Base-by-base conservation (phyloP, 1,140 invertebrate species). In the Camponotus vicinus region DNA sequence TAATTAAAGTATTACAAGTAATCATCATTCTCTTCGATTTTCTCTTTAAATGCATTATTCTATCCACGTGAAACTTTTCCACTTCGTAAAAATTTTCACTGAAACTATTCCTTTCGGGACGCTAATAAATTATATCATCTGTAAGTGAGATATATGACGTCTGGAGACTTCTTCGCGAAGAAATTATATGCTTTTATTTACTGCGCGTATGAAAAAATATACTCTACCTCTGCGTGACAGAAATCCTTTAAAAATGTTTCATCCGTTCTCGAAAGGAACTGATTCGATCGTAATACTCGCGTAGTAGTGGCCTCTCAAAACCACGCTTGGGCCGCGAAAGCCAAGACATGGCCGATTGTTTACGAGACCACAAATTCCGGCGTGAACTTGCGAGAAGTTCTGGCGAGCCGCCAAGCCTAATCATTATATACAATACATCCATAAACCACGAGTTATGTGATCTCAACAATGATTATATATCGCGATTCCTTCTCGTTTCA, bases 311-410 rank as follows among this genome's bases (percentile, higher is more conserved):
- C 69, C 79, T 75, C 42, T 83, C 40, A 11, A 75, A 75, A 18
- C 69, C 79, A 37, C 79, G 61, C 27, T 63, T 63, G 49, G 70
- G 52, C 40, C 49, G 76, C 61, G 49, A 85, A 79, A 70, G 69
- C 57, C 73, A 83, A 85, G 86, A 73, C 61, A 34, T 70, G 63
- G 63, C 64, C 69, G 84, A 66, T 88, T 88, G 76, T 91, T 91
- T 85, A 88, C 66, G 89, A 89, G 80, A 83, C 75, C 85, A 89
- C 90, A 91, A 91, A 92, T 90, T 89, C 87, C 89, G 84, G 73
- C 49, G 83, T 80, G 88, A 88, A 84, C 80, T 89, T 84, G 59
- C 71, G 85, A 86, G 88, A 91, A 91, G 73, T 71, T 79, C 80
- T 91, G 90, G 90, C 85, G 67, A 71, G 59, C 57, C 78, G 87